These are phyloP conservation scores for Tetramorium bicarinatum DNA, from an alignment of 2,888 invertebrate species.

Conservation along the genomic window DNA sequence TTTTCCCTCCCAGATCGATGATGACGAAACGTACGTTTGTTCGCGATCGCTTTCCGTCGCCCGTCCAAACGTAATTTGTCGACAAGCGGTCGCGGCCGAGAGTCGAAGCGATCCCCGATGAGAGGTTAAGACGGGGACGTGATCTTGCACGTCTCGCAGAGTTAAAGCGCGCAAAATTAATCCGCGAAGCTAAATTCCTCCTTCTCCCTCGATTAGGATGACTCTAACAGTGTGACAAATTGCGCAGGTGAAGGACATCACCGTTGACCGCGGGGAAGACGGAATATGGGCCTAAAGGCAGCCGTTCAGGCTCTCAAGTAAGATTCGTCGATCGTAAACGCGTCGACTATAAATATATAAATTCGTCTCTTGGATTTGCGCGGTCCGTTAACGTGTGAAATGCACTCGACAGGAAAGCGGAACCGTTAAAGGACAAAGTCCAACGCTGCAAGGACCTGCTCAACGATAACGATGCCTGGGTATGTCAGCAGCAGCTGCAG, in stretches of 20 bases:
- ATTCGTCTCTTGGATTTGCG: background rate
- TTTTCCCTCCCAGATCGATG: background rate
- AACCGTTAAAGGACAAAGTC: conserved; percentile 91
- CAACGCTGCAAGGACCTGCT: conserved; percentile 88
- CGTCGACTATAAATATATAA: background rate
- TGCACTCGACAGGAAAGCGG: conserved; percentile 89
- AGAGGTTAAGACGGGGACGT: conserved; percentile 26
- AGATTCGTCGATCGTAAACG: conserved; percentile 76
- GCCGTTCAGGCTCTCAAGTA: conserved; percentile 92
- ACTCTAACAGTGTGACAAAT: conserved; percentile 17
- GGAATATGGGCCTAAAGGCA: conserved; percentile 91
- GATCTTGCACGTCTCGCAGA: background rate
- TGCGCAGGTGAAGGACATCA: conserved; percentile 74
- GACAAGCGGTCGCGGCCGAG: background rate
- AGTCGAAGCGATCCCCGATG: background rate
- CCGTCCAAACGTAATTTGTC: background rate
- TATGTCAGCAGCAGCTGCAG: conserved; percentile 86
- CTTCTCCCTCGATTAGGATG: background rate
- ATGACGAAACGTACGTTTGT: conserved; percentile 39
- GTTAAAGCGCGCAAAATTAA: background rate
- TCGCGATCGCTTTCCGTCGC: background rate
- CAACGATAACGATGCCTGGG: conserved; percentile 87
- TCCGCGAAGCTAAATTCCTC: background rate
- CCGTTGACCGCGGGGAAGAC: conserved; percentile 74
- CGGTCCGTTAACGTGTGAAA: background rate